Evolutionary conservation across 2,797 vertebrate genomes (phyloP), one percentile per base, ranked within the genome.

Genomic region (Helicolenus hilgendorfi): DNA sequence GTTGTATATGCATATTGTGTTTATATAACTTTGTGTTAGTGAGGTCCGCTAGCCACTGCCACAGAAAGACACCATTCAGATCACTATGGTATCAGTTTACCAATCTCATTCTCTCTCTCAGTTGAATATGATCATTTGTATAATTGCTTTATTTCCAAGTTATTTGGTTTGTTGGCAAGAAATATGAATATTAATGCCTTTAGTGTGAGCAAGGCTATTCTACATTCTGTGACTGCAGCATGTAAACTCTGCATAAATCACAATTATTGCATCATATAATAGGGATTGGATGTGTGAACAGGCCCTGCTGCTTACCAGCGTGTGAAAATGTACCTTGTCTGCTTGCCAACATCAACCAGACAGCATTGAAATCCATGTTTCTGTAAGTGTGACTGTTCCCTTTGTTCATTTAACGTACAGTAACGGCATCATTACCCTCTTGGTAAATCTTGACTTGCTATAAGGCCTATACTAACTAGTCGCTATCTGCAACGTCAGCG

Each of bases 261-360:
- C 56, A 77, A 85, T 85, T 77, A 85, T 60, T 62, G 10, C 24
- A 41, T 84, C 53, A 56, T 29, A 72, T 81, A 83, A 84, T 35
- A 29, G 41, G 49, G 20, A 65, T 24, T 55, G 76, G 41, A 83
- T 80, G 73, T 85, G 78, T 81, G 71, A 86, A 38, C 65, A 58
- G 41, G 68, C 83, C 41, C 29, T 27, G 79, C 83, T 82, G 72
- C 64, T 84, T 35, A 71, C 31, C 35, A 49, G 55, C 36, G 38
- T 83, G 84, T 86, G 77, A 91, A 90, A 86, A 81, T 83, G 70
- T 85, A 72, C 67, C 55, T 62, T 70, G 76, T 83, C 79, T 76
- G 59, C 58, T 71, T 81, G 78, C 83, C 74, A 83, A 27, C 55
- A 8, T 75, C 59, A 45, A 71, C 18, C 60, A 69, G 20, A 38